Base-by-base conservation (phyloP, 1,140 invertebrate genomes). In the Cheumatopsyche charites region DNA sequence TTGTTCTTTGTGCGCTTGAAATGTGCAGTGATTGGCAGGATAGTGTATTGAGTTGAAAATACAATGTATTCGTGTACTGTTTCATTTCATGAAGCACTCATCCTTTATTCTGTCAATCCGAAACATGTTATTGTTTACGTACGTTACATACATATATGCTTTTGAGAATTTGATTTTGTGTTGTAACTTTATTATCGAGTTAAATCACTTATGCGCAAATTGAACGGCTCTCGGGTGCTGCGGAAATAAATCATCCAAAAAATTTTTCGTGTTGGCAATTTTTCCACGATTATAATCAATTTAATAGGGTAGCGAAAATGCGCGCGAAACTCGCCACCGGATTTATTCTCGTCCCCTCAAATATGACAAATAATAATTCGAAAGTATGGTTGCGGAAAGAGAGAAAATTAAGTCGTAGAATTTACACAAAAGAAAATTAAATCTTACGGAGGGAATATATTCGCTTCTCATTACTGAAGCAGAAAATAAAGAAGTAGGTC, bases 401-500 rank as follows among this genome's bases (percentile, higher is more conserved):
- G 55, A 62, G 62, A 63, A 63, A 49, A 63, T 63, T 63, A 63
- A 63, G 12, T 63, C 29, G 41, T 17, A n/a, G 62, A 42, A 63
- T 63, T 42, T 42, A 63, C 62, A 63, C 26, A 63, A 63, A 42
- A 63, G 29, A 63, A 63, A 63, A 63, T 63, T 42, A 63, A 63
- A 63, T 63, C 62, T 63, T 43, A 23, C 62, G 26, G 26, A 23
- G 41, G 29, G 36, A 63, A 63, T 63, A 42, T 63, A 63, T 63
- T 63, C 62, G 62, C 62, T 63, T 41, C 36, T 63, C 62, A 63
- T 63, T 63, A 63, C 62, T n/a, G 36, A 63, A 29, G 62, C 62
- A 25, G 62, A 63, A 63, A 63, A 63, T 63, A 63, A 17, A 42
- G 62, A 63, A 63, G 36, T 63, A 25, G 62, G 15, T 1, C 43